These are phyloP conservation scores for Pelagia noctiluca DNA, from an alignment of 30 jellyfish, hydroid and myxozoan genomes.

Conservation along the genomic window DNA sequence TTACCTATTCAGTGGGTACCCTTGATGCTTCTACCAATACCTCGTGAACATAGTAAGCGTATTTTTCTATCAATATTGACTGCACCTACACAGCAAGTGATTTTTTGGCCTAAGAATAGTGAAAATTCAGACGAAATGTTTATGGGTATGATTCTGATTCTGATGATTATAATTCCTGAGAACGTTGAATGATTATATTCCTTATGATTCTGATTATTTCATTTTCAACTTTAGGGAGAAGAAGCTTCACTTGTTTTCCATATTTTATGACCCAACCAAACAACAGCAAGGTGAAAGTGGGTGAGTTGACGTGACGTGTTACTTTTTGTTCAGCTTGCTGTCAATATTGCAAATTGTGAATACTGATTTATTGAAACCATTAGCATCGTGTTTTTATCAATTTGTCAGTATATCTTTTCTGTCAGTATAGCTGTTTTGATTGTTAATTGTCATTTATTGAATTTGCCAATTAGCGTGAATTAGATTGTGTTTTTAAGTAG, in stretches of 20 bases:
- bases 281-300: slow-evolving; percentile 79
- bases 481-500: no score
- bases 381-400: neutral
- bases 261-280: slow-evolving; percentile 97
- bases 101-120: no score
- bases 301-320: no score
- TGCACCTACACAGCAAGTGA: no score
- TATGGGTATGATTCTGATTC: neutral
- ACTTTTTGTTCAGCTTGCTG: neutral
- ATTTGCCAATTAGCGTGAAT: no score
- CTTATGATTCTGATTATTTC: neutral
- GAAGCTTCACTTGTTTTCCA: slow-evolving; percentile 97
- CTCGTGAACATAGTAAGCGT: no score
- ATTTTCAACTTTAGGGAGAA: slow-evolving; percentile 82
- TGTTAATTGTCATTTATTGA: no score
- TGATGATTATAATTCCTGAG: neutral
- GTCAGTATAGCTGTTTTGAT: no score
- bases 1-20: no score
- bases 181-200: neutral
- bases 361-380: neutral
- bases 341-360: neutral
- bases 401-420: neutral
- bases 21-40: no score
- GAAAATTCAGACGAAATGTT: no score
- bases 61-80: no score